phyloP scores from a whole-genome alignment of 1,140 invertebrate genomes.

The Trichonephila clavipes region DNA sequence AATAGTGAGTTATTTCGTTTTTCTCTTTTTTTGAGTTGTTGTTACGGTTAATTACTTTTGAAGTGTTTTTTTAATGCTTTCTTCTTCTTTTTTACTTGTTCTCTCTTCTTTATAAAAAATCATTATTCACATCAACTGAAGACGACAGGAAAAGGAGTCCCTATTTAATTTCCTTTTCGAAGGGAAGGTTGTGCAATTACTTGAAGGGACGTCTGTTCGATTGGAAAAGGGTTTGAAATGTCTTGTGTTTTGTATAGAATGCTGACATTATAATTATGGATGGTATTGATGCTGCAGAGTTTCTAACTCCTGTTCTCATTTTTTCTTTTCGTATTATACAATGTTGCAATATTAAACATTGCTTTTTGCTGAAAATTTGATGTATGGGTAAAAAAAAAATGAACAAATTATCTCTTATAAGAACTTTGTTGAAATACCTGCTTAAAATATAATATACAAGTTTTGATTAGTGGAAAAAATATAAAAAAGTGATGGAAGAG shows the following conservation, averaged over 20 bases:
- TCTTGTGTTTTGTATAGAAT: neutral
- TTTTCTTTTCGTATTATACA: neutral
- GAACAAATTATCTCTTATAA: no score
- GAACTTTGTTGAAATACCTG: no score
- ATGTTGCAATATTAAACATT: neutral
- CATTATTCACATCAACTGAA: neutral
- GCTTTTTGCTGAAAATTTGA: no score
- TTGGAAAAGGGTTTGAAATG: neutral
- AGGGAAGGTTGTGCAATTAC: conserved; percentile 9
- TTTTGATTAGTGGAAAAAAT: no score
- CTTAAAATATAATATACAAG: no score
- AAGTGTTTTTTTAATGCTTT: conserved; percentile 28
- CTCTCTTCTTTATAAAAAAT: neutral
- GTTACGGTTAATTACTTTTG: conserved; percentile 69
- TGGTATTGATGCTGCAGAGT: neutral
- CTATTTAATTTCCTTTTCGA: neutral
- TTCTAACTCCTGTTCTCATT: neutral
- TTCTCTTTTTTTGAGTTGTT: neutral
- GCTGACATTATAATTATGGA: conserved; percentile 1
- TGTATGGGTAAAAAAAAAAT: no score
- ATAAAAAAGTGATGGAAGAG: no score
- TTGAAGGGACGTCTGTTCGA: neutral
- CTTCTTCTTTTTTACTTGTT: neutral
- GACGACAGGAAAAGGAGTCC: neutral
- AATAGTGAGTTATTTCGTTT: conserved; percentile 33